These are phyloP conservation scores for Tachina fera DNA, from an alignment of 2,888 invertebrate genomes.

Conservation along the genomic window DNA sequence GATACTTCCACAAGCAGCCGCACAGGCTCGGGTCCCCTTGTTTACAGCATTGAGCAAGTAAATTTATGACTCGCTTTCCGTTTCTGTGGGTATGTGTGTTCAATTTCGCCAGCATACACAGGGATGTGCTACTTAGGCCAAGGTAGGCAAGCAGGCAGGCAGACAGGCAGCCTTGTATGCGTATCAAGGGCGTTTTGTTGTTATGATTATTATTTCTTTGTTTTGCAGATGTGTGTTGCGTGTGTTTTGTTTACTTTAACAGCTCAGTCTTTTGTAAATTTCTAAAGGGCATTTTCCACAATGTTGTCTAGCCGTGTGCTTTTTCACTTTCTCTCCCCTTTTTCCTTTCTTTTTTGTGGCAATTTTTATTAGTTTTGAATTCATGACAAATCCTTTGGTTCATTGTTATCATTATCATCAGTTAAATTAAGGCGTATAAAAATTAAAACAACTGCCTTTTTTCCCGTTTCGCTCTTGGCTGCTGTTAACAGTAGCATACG, in stretches of 20 bases:
- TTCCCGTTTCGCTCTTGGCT: background rate
- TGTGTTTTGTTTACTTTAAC: conserved; percentile 72
- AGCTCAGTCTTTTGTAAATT: conserved; percentile 67
- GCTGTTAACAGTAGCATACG: conserved; percentile 48
- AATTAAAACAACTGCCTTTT: conserved; percentile 53
- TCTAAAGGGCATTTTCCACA: conserved; percentile 37
- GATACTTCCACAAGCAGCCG: conserved; percentile 33
- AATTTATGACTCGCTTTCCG: conserved; percentile 54
- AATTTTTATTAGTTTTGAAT: conserved; percentile 61
- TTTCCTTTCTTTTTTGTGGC: background rate
- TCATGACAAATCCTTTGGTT: conserved; percentile 71
- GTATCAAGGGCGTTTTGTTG: conserved; percentile 60
- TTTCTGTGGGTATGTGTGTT: conserved; percentile 1
- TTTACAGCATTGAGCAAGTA: conserved; percentile 12
- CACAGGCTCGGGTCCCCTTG: conserved; percentile 7
- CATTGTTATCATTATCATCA: conserved; percentile 68
- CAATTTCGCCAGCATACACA: background rate
- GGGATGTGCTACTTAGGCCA: background rate
- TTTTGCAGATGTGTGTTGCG: conserved; percentile 69
- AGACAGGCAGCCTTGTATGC: background rate
- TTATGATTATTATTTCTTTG: conserved; percentile 55
- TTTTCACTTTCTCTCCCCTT: background rate
- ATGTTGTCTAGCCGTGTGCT: conserved; percentile 53
- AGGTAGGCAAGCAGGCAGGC: background rate
- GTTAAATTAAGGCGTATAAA: conserved; percentile 64